Percentiles rank a stretch among this genome's conserved stretches.
Evolutionary conservation across 2,113 vertebrate genomes (phyloP).

Genomic region (Eptesicus fuscus): DNA sequence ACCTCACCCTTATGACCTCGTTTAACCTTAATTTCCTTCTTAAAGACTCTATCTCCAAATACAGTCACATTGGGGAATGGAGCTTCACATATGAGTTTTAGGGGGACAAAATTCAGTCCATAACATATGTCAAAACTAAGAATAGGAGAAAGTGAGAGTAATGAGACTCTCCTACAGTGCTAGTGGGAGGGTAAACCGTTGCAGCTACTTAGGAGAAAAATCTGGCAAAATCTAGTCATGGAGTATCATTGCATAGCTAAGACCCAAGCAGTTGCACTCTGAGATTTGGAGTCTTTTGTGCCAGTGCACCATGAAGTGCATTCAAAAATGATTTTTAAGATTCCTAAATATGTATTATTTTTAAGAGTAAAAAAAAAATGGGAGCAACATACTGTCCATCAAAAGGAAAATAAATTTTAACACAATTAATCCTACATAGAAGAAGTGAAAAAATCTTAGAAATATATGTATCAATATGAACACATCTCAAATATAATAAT

Average conservation of each 20-base stretch:
- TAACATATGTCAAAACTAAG: not conserved
- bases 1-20: not conserved
- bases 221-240: not conserved
- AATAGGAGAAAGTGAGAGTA: not conserved
- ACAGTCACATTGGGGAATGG: not conserved
- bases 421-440: not conserved
- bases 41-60: not conserved
- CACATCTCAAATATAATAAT: slow-evolving; percentile 23
- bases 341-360: not conserved
- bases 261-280: not conserved
- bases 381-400: not conserved
- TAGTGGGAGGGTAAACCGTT: not conserved
- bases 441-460: not conserved
- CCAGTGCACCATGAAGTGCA: not conserved
- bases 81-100: not conserved
- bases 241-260: not conserved
- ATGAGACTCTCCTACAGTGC: not conserved
- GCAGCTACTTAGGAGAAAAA: not conserved
- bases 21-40: not conserved
- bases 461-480: not conserved
- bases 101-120: not conserved
- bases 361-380: not conserved
- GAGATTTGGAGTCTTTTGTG: not conserved
- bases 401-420: slow-evolving; percentile 21
- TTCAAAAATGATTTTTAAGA: not conserved